phyloP scores from a whole-genome alignment of 2,888 invertebrate species.

The Agrilus mali region DNA sequence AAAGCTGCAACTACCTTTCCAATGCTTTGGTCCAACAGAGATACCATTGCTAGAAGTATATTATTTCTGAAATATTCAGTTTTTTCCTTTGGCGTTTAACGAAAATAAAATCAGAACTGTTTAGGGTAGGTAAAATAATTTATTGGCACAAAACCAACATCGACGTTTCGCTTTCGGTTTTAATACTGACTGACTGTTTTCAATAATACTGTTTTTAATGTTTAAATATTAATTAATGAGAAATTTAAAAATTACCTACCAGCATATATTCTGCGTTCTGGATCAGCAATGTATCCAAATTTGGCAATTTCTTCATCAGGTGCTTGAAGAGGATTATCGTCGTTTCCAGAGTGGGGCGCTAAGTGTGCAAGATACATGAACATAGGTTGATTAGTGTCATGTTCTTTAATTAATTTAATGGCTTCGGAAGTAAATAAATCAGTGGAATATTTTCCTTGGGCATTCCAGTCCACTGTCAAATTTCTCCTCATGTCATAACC shows the following conservation, averaged over 20 bases:
- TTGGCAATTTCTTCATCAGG: conserved; percentile 56
- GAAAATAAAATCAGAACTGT: too few species aligned
- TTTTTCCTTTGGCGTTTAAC: too few species aligned
- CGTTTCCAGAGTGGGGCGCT: conserved; percentile 57
- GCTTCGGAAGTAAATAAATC: conserved; percentile 56
- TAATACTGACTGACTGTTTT: too few species aligned
- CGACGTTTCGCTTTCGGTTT: too few species aligned
- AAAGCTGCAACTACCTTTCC: conserved; percentile 66
- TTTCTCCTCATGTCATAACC: conserved; percentile 54
- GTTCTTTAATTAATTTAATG: conserved; percentile 43
- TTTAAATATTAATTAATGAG: not conserved
- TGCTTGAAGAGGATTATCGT: conserved; percentile 52
- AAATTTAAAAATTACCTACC: conserved; percentile 44
- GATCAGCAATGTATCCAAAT: conserved; percentile 54
- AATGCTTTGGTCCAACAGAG: conserved; percentile 77
- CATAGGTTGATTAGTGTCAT: conserved; percentile 41
- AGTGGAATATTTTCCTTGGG: conserved; percentile 48
- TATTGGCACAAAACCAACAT: too few species aligned
- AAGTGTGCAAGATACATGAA: conserved; percentile 58
- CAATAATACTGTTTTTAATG: too few species aligned
- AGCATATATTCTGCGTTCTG: conserved; percentile 53
- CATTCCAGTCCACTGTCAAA: conserved; percentile 39
- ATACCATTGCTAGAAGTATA: conserved; percentile 63
- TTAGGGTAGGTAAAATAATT: too few species aligned
- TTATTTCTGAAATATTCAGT: too few species aligned